phyloP scores from a whole-genome alignment of 2,888 invertebrate genomes.

The Eristalinus sepulchralis region DNA sequence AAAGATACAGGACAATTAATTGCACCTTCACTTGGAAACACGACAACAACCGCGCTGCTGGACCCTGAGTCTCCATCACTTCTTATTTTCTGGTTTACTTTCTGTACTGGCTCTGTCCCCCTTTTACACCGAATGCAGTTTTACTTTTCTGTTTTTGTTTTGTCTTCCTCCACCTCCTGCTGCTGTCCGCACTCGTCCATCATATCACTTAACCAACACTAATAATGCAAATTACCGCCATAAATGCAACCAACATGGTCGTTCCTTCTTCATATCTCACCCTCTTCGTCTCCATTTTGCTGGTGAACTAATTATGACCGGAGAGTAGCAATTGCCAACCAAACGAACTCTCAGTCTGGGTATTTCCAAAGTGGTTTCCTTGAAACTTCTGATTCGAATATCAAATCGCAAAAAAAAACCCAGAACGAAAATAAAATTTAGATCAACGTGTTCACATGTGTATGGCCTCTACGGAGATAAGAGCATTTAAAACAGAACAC shows the following conservation, averaged over 20 bases:
- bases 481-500: background rate
- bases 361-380: constrained; percentile 31
- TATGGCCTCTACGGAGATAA: background rate
- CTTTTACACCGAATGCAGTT: background rate
- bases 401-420: background rate
- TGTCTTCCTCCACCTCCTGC: background rate
- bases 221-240: constrained; percentile 65
- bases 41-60: background rate
- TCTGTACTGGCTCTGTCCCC: background rate
- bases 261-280: background rate
- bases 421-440: background rate
- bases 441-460: background rate
- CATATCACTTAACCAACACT: constrained; percentile 46
- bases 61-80: background rate
- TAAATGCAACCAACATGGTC: constrained; percentile 46
- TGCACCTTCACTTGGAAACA: constrained; percentile 40
- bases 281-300: background rate
- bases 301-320: constrained; percentile 49
- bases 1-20: constrained; percentile 29
- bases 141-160: background rate
- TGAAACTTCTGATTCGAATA: constrained; percentile 1
- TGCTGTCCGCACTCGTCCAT: background rate
- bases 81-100: background rate
- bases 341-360: constrained; percentile 2
- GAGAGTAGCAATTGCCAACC: background rate